phyloP scores from a whole-genome alignment of 2,888 invertebrate species.

The Heliconius ethilla region DNA sequence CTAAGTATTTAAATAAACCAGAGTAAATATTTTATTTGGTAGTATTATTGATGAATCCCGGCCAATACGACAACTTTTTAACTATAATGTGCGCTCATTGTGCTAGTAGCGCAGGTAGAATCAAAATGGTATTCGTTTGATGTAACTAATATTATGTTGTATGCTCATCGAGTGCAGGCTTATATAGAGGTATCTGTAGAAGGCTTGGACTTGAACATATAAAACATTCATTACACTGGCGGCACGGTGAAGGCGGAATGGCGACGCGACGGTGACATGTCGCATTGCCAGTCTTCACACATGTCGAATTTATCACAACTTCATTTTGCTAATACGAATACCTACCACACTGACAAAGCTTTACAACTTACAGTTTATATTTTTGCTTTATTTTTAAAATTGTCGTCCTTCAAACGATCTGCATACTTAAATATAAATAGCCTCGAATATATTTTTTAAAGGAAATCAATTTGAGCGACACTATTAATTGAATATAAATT shows the following conservation, averaged over 20 bases:
- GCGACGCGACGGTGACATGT: conserved; percentile 20
- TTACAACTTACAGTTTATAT: conserved; percentile 12
- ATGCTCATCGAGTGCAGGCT: conserved; percentile 1
- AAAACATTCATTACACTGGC: conserved; percentile 25
- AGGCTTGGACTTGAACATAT: conserved; percentile 17
- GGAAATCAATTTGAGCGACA: background rate
- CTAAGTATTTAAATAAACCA: conserved; percentile 78
- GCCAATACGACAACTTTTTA: conserved; percentile 55
- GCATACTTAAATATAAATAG: background rate
- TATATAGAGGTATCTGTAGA: conserved; percentile 22
- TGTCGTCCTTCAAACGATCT: background rate
- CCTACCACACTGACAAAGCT: conserved; percentile 25
- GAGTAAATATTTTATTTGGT: conserved; percentile 75
- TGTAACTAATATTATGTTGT: background rate
- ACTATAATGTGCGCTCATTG: conserved; percentile 47
- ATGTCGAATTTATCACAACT: conserved; percentile 10
- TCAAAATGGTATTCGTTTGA: background rate
- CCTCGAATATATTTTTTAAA: conserved; percentile 5
- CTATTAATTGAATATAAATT: background rate
- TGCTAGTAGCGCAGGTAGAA: conserved; percentile 57
- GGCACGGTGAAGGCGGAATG: conserved; percentile 17
- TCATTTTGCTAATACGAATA: conserved; percentile 25
- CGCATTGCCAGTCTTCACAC: background rate
- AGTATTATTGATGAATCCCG: conserved; percentile 70
- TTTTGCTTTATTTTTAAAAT: conserved; percentile 1